Base-by-base conservation (phyloP, 2,113 vertebrate genomes). In the Takifugu flavidus region DNA sequence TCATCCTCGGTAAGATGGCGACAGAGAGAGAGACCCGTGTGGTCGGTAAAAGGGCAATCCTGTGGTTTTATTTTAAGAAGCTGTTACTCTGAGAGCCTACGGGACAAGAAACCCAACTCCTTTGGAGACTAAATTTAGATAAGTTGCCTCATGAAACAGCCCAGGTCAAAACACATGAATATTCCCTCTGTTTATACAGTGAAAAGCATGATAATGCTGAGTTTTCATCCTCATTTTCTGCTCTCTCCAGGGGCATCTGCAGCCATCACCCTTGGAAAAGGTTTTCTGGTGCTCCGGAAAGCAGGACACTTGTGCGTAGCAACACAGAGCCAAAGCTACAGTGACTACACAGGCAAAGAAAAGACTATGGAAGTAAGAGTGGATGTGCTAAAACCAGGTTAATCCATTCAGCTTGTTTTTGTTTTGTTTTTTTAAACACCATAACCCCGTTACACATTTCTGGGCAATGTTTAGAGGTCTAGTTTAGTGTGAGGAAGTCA, bases 221-320 rank as follows among this genome's bases (percentile, higher is more conserved):
- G 8, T 27, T 44, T 13, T 39, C 11, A 25, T 11, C 51, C 4
- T 49, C 10, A 43, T n/a, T 60, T 34, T 6, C 13, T 0, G 0
- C 3, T 47, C 26, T 65, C 43, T 74, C 4, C 65, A 96, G 94
- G 94, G 0, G 79, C 92, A 0, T 89, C 91, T 0, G 61, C 88
- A 0, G 95, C 95, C 0, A 53, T 63, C 25, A 10, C 2, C 0
- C 89, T 95, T 13, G 79, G 2, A 28, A 95, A 93, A 82, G 93
- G 94, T 26, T 96, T 95, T 66, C 72, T 96, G 79, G 90, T 93
- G 7, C 74, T 95, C 60, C 92, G 93, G 26, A 96, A 95, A 80
- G 91, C 89, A 0, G 93, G 94, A 49, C 92, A 95, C 52, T 80
- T 95, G 20, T 95, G 93, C 0, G 90, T 95, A 20, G 58, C 85